Base-by-base conservation (phyloP, 2,797 vertebrate species). In the Pachyuromys duprasi region DNA sequence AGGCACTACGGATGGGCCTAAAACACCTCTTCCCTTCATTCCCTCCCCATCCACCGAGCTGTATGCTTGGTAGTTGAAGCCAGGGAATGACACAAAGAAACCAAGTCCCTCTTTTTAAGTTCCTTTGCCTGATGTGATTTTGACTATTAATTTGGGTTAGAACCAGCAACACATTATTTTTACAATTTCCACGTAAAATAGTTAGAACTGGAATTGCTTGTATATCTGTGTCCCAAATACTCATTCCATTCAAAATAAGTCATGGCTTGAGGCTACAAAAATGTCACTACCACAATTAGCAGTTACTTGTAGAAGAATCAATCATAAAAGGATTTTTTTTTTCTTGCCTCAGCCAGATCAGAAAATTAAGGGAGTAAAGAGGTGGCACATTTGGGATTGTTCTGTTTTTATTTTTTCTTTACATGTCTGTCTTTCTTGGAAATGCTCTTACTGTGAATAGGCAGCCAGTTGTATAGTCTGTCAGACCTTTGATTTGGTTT, bases 131-230 rank as follows among this genome's bases (percentile, higher is more conserved):
- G 7, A 14, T 65, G 24, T 14, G 65, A 33, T 39, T 90, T 81
- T 76, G 72, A 75, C 26, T 82, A 3, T 72, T 18, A 67, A 26
- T 87, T 75, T 39, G 39, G 15, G 55, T 67, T 72, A 12, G 26
- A n/a, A 90, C 60, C 31, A 42, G 3, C 3, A 42, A 18, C 33
- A 7, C n/a, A 1, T 63, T 72, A 31, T 76, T 93, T 93, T 93
- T 13, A 36, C 39, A 24, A 81, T 65, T 49, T 91, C n/a, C 0
- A 31, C 62, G 0, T 89, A 42, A 84, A 60, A 8, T 31, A 13
- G 26, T 45, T 4, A 28, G 79, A 91, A 63, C 36, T 84, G 31
- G 86, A 89, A 82, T 94, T 92, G 72, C 83, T 91, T 84, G 11
- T 36, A 9, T 60, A 36, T 86, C 31, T 8, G 0, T 74, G 75